phyloP scores from a whole-genome alignment of 2,797 vertebrate species.

The Monodelphis domestica region DNA sequence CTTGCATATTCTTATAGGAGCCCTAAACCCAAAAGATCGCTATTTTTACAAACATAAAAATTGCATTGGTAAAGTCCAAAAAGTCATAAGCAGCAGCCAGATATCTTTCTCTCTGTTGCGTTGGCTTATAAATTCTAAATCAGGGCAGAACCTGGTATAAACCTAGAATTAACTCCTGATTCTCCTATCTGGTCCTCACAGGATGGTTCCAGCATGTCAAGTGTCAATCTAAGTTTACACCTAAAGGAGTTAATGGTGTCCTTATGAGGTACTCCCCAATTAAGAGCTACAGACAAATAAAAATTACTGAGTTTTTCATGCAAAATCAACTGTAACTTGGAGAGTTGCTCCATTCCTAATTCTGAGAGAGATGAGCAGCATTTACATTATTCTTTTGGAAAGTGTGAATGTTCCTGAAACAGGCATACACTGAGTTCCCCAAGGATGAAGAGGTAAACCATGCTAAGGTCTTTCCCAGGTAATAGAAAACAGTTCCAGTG shows the following conservation, averaged over 20 bases:
- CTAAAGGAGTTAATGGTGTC: background rate
- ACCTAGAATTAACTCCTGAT: background rate
- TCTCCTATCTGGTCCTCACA: background rate
- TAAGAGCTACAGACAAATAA: background rate
- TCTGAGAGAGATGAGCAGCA: background rate
- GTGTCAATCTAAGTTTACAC: background rate
- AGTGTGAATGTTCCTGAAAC: background rate
- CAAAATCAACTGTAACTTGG: background rate
- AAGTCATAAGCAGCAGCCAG: background rate
- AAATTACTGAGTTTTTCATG: background rate
- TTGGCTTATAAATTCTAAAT: slow-evolving; percentile 10
- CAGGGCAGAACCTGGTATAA: background rate
- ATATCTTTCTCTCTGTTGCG: background rate
- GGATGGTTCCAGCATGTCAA: background rate
- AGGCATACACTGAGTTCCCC: background rate
- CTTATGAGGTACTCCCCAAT: background rate
- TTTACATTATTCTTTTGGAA: background rate
- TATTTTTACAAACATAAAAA: slow-evolving; percentile 41
- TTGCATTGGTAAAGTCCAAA: background rate
- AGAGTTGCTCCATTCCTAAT: slow-evolving; percentile 1
- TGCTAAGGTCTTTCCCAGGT: background rate
- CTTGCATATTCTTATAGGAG: background rate
- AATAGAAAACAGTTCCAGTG: background rate
- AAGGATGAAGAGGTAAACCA: background rate
- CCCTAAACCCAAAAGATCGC: slow-evolving; percentile 10